Evolutionary conservation across 2,888 invertebrate species (phyloP).

Genomic region (Bugulina stolonifera): DNA sequence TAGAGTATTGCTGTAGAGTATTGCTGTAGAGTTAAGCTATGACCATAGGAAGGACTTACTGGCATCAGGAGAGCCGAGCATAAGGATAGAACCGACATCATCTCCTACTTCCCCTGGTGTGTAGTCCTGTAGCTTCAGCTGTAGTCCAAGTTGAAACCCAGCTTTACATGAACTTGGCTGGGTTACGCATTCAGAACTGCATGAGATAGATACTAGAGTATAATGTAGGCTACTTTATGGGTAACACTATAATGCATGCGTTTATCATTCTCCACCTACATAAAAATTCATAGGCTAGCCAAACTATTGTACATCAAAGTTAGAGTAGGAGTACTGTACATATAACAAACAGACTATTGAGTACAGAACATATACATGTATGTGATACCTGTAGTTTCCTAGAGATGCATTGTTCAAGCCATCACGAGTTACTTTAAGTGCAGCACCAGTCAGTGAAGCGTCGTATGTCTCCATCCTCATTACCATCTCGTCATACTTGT

Average conservation of each 20-base stretch:
- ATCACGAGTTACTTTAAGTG: conserved; percentile 8
- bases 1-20: too few species aligned
- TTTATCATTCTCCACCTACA: too few species aligned
- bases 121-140: neutral
- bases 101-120: neutral
- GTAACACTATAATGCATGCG: too few species aligned
- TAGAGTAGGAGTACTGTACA: too few species aligned
- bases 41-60: conserved; percentile 10
- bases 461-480: conserved; percentile 22
- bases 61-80: conserved; percentile 26
- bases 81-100: conserved; percentile 6
- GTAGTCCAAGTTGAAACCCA: neutral
- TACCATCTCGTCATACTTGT: conserved; percentile 22
- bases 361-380: too few species aligned
- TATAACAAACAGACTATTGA: too few species aligned
- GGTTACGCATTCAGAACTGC: conserved; percentile 22
- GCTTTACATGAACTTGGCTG: conserved; percentile 25
- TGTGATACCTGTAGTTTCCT: conserved; percentile 25
- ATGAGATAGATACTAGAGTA: too few species aligned
- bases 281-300: too few species aligned
- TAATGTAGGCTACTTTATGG: too few species aligned
- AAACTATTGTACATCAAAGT: too few species aligned
- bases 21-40: too few species aligned
- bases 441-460: conserved; percentile 9
- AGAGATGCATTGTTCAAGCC: conserved; percentile 11